These are phyloP conservation scores for Orthosia cruda DNA, from an alignment of 2,888 invertebrate genomes.

Conservation along the genomic window DNA sequence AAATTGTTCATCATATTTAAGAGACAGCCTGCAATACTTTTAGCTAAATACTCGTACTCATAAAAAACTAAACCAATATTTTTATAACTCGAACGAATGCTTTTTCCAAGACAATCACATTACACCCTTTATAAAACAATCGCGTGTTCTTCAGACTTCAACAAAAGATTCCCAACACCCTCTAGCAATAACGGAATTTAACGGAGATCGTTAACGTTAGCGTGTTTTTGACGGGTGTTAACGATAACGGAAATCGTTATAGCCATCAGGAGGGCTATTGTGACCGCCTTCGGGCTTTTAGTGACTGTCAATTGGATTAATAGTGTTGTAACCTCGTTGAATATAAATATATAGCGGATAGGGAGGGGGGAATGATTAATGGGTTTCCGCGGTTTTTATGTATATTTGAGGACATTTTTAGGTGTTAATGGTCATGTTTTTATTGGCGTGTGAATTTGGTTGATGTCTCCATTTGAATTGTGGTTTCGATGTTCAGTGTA, in stretches of 20 bases:
- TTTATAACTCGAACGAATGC: neutral
- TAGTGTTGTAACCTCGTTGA: conserved; percentile 65
- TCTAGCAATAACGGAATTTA: conserved; percentile 60
- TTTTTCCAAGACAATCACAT: conserved; percentile 9
- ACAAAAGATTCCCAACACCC: conserved; percentile 59
- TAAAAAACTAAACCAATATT: neutral
- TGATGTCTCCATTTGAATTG: conserved; percentile 41
- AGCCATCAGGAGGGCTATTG: conserved; percentile 61
- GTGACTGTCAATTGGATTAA: conserved; percentile 71
- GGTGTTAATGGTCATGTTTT: conserved; percentile 49
- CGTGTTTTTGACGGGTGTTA: conserved; percentile 70
- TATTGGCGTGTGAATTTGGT: conserved; percentile 29
- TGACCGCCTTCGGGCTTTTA: conserved; percentile 69
- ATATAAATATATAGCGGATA: conserved; percentile 55
- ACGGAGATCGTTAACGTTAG: conserved; percentile 64
- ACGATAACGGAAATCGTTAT: conserved; percentile 70
- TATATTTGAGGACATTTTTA: conserved; percentile 50
- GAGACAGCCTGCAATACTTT: no score
- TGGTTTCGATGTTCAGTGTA: conserved; percentile 23
- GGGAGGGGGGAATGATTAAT: conserved; percentile 49
- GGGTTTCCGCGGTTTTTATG: conserved; percentile 39
- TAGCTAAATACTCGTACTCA: no score
- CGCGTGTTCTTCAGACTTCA: conserved; percentile 32
- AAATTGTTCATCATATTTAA: no score
- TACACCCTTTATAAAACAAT: conserved; percentile 34